phyloP scores from a whole-genome alignment of 2,113 vertebrate species.

The Opisthocomus hoazin region DNA sequence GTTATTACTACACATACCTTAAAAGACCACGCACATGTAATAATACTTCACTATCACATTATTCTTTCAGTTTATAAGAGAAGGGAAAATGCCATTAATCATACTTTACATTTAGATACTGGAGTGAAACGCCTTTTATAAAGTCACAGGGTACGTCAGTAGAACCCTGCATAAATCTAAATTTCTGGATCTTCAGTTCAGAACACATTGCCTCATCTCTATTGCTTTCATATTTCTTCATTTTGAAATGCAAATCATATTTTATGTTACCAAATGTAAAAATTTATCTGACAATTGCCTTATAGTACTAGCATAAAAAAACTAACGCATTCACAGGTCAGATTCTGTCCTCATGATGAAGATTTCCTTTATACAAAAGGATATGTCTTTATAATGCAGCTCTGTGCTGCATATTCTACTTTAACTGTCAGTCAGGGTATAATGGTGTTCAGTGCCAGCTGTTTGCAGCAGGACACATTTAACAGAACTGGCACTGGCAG shows the following conservation, averaged over 20 bases:
- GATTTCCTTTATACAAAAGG: background rate
- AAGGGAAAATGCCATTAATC: background rate
- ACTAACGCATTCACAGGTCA: background rate
- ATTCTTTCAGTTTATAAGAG: background rate
- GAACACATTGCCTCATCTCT: background rate
- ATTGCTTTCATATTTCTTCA: background rate
- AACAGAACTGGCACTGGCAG: background rate
- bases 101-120: background rate
- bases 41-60: background rate
- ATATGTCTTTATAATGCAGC: background rate
- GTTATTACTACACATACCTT: background rate
- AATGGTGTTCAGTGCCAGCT: conserved; percentile 45
- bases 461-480: conserved; percentile 35
- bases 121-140: background rate
- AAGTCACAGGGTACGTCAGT: background rate
- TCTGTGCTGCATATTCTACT: conserved; percentile 21
- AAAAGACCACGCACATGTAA: background rate
- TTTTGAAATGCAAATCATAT: conserved; percentile 34
- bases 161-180: background rate
- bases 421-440: conserved; percentile 22
- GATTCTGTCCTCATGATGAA: background rate
- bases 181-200: background rate
- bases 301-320: background rate
- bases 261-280: background rate
- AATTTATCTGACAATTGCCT: background rate